Percentiles rank a stretch among this genome's conserved stretches.
Conservation (phyloP, 2,888 invertebrate species). For the Acrobasis repandana region DNA sequence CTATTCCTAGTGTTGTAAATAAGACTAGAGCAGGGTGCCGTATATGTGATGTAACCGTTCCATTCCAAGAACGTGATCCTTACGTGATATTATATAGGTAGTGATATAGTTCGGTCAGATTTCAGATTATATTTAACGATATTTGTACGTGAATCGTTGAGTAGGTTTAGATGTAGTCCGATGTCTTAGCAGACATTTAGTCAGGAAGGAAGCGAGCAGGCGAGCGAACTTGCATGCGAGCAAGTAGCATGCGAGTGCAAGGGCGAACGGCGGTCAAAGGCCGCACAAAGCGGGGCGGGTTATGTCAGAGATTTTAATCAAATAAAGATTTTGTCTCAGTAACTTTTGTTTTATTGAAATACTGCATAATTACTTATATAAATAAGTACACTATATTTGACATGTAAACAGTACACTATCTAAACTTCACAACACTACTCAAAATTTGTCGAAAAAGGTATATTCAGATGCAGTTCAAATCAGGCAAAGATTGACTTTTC, state of each 20-base stretch:
- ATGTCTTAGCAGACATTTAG: constrained; percentile 18
- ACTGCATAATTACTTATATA: background rate
- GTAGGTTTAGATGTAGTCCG: constrained; percentile 18
- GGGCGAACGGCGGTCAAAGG: constrained; percentile 34
- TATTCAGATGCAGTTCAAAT: too few species aligned
- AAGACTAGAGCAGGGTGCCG: constrained; percentile 53
- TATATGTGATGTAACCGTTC: constrained; percentile 58
- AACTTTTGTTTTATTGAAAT: constrained; percentile 26
- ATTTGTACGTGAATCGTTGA: constrained; percentile 21
- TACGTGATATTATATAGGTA: constrained; percentile 60
- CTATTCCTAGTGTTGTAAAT: constrained; percentile 44
- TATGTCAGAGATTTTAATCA: constrained; percentile 51
- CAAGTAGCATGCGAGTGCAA: constrained; percentile 23
- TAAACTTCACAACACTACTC: too few species aligned
- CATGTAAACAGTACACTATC: too few species aligned
- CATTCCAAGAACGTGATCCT: constrained; percentile 64
- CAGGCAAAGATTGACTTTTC: too few species aligned
- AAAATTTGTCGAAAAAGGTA: too few species aligned
- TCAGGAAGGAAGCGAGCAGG: constrained; percentile 22
- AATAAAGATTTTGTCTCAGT: constrained; percentile 56
- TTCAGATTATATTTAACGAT: constrained; percentile 21
- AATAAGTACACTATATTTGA: too few species aligned
- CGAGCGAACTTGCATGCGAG: constrained; percentile 18
- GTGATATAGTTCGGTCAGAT: constrained; percentile 30
- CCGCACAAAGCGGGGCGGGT: constrained; percentile 26